phyloP scores from a whole-genome alignment of 2,888 invertebrate species.

The Phyllotreta striolata region DNA sequence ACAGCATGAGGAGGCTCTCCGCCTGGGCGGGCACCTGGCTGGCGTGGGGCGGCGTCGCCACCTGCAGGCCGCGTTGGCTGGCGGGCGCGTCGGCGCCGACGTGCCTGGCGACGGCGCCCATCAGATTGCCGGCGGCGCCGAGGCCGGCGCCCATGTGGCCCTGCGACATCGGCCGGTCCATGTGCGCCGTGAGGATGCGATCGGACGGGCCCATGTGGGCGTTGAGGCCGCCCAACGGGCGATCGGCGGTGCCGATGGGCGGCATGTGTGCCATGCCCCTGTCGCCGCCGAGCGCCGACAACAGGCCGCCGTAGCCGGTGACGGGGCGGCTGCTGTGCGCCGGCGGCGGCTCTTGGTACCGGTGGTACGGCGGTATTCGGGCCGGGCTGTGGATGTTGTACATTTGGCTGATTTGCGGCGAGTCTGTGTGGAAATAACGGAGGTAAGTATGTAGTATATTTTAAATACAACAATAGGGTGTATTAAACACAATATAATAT shows the following conservation, averaged over 20 bases:
- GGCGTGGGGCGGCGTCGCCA: constrained; percentile 74
- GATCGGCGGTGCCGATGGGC: constrained; percentile 52
- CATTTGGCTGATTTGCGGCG: constrained; percentile 67
- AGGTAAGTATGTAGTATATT: too few species aligned
- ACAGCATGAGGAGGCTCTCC: constrained; percentile 80
- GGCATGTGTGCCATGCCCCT: constrained; percentile 57
- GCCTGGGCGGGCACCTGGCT: constrained; percentile 84
- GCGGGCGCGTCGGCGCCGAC: constrained; percentile 65
- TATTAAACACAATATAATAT: background rate
- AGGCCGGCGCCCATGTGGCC: constrained; percentile 59
- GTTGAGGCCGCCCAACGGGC: constrained; percentile 49
- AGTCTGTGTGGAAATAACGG: constrained; percentile 65
- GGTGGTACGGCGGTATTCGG: constrained; percentile 61
- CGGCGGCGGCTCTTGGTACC: constrained; percentile 72
- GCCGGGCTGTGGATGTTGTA: constrained; percentile 68
- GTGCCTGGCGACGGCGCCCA: constrained; percentile 59
- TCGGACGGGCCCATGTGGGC: constrained; percentile 44
- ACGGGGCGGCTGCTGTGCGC: constrained; percentile 61
- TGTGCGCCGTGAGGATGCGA: constrained; percentile 53
- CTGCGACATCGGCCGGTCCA: constrained; percentile 54
- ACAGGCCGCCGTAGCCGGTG: constrained; percentile 60
- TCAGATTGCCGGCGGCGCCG: constrained; percentile 60
- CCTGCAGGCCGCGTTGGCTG: constrained; percentile 64
- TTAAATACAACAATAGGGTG: too few species aligned
- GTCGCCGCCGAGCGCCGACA: constrained; percentile 58